Base-by-base conservation (phyloP, 2,113 vertebrate genomes). In the Scartelaos histophorus region DNA sequence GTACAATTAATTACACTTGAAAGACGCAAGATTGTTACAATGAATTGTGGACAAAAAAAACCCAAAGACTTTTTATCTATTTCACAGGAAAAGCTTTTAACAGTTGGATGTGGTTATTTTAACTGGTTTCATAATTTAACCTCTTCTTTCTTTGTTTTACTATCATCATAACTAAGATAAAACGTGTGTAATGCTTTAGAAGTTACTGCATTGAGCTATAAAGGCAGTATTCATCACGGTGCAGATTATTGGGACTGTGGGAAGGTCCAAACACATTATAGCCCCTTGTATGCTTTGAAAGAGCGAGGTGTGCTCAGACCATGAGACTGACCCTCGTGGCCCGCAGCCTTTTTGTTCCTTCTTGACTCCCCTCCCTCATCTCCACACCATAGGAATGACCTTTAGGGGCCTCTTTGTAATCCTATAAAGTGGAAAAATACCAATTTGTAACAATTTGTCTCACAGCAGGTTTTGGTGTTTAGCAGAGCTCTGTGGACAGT, bases 381-480 rank as follows among this genome's bases (percentile, higher is more conserved):
- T 56, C 65, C 60, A 73, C 49, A 53, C 76, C 70, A 53, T 74
- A 70, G 76, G 79, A 83, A 75, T 19, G 21, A 72, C 83, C 86
- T 70, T 34, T 24, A 57, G 74, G 87, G 82, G 86, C 54, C 62
- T 74, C 80, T 89, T 88, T 92, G 85, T 92, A 88, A 90, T 90
- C 86, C 87, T 79, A 69, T 88, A 82, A 89, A 90, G 88, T 82
- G 87, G 79, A 89, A 90, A 88, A 92, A 89, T 84, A 86, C 87
- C 89, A 88, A 88, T 92, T 92, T 89, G 91, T 89, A 88, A 70
- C 84, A 79, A 73, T 90, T 92, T 86, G 91, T 90, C 80, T 85
- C 88, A 82, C 87, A 88, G 88, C 79, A 69, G 85, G 71, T 58
- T 80, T 74, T 62, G 69, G 73, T 88, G 77, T 89, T 85, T 82